Conservation (phyloP, 2,797 vertebrate genomes). For the Loriculus beryllinus region DNA sequence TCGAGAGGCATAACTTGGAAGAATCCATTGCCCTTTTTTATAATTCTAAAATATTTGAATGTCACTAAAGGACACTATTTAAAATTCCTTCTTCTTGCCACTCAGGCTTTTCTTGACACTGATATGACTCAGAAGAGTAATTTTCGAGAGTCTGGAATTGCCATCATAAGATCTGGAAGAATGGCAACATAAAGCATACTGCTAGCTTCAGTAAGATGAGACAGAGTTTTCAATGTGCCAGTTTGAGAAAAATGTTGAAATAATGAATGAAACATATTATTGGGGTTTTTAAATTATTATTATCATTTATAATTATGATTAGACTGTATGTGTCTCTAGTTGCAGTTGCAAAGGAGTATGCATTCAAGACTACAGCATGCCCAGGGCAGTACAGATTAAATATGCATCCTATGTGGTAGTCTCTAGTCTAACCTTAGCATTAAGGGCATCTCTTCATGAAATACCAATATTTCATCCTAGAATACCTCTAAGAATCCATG, state of each 20-base stretch:
- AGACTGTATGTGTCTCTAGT: not conserved
- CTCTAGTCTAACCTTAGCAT: not conserved
- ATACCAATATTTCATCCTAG: not conserved
- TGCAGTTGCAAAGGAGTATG: not conserved
- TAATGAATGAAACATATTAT: not conserved
- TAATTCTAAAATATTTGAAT: not conserved
- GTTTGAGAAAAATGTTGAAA: not conserved
- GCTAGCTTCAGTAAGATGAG: not conserved
- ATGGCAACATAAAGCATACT: not conserved
- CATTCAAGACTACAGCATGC: not conserved
- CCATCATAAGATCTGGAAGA: not conserved
- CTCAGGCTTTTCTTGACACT: not conserved
- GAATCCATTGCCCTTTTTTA: accelerated
- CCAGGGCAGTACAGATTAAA: not conserved
- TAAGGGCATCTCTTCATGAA: not conserved
- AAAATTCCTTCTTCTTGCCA: not conserved
- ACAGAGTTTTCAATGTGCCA: not conserved
- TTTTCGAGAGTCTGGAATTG: not conserved
- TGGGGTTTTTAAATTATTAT: accelerated
- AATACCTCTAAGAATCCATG: not conserved
- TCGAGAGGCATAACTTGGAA: not conserved
- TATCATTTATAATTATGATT: not conserved
- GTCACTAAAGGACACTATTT: not conserved
- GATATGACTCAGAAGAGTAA: not conserved
- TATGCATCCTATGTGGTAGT: not conserved